A percentile compares a stretch with the other conserved stretches of the same genome.
Conservation (phyloP, 2,797 vertebrate species). For the Nannoperca obscura region DNA sequence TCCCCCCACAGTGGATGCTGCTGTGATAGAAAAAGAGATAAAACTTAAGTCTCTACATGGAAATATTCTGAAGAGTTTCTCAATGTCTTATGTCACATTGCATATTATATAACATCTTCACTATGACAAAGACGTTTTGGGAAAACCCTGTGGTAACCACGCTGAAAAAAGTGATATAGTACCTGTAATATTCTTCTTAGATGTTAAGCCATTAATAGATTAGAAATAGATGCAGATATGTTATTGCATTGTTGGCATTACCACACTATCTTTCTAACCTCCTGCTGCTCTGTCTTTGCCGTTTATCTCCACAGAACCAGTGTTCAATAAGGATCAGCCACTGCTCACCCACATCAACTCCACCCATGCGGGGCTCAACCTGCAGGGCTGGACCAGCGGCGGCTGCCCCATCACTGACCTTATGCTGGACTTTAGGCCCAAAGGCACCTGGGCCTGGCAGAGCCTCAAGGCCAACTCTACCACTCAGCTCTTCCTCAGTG, state of each 20-base stretch:
- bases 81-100: not conserved
- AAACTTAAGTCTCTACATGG: not conserved
- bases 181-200: not conserved
- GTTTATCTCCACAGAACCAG: conserved; percentile 86
- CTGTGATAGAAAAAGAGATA: conserved; percentile 1
- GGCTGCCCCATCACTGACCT: conserved; percentile 96
- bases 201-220: not conserved
- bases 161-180: not conserved
- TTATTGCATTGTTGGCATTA: not conserved
- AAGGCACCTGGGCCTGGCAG: conserved; percentile 98
- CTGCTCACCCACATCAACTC: conserved; percentile 99
- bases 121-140: too few species aligned
- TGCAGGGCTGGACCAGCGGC: conserved; percentile 97
- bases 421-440: conserved; percentile 95
- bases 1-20: not conserved
- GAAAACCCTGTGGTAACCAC: not conserved
- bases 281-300: not conserved
- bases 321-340: conserved; percentile 98
- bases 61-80: not conserved
- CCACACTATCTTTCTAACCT: not conserved
- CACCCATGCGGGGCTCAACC: conserved; percentile 95
- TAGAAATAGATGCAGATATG: not conserved
- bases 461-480: conserved; percentile 94
- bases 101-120: not conserved
- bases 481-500: conserved; percentile 92